Conservation (phyloP, 2,113 vertebrate species). For the Anarrhichthys ocellatus region DNA sequence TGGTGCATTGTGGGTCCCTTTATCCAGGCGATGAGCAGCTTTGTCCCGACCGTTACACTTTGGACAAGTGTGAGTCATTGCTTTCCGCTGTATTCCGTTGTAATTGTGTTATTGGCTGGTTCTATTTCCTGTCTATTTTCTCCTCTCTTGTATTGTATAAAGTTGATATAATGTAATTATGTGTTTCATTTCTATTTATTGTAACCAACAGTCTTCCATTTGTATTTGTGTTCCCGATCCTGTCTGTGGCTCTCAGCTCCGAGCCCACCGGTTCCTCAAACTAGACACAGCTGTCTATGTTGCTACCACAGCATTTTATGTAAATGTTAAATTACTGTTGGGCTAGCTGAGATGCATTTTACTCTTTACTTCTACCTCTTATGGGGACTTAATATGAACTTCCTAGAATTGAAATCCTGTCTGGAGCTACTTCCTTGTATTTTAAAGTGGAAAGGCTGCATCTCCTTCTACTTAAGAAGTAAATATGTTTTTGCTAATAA, state of each 20-base stretch:
- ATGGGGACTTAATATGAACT: no score
- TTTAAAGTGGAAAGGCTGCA: neutral
- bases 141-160: neutral
- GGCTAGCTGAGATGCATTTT: no score
- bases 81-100: neutral
- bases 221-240: neutral
- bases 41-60: neutral
- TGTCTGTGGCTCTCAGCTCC: neutral
- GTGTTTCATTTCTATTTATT: neutral
- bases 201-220: neutral
- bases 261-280: neutral
- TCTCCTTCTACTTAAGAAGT: neutral
- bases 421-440: neutral
- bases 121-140: neutral
- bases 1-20: constrained; percentile 23
- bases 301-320: neutral
- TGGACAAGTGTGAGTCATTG: constrained; percentile 13
- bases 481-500: neutral
- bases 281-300: neutral
- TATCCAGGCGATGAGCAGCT: neutral
- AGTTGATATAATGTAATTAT: neutral
- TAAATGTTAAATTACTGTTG: neutral
- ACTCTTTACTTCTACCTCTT: no score
- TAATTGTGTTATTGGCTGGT: neutral
- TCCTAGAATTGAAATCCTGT: neutral